A percentile compares a stretch with the other conserved stretches of the same genome.
Conservation (phyloP, 2,888 invertebrate genomes). For the Drosophila yooni region DNA sequence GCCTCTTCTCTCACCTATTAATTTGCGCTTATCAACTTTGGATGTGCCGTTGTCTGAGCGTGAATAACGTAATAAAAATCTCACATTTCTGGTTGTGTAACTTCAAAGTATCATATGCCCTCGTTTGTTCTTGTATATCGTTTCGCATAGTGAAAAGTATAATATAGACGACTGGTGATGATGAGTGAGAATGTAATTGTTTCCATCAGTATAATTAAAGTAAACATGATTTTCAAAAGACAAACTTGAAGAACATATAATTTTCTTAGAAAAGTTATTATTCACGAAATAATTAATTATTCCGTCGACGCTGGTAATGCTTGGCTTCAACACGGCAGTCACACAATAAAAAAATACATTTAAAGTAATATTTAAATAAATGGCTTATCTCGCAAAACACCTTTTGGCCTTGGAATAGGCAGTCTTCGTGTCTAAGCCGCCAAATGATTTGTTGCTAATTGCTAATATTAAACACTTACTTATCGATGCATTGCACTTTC, state of each 20-base stretch:
- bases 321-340: not conserved
- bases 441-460: not conserved
- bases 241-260: not conserved
- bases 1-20: not conserved
- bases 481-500: slow-evolving; percentile 6
- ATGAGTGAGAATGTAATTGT: not conserved
- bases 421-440: not conserved
- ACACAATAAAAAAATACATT: not conserved
- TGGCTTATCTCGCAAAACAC: no score
- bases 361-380: not conserved
- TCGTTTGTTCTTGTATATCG: not conserved
- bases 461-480: not conserved
- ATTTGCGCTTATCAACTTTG: not conserved
- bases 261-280: slow-evolving; percentile 1
- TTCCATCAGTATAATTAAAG: not conserved
- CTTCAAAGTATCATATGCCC: not conserved
- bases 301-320: not conserved
- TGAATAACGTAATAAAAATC: not conserved
- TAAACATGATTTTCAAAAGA: not conserved
- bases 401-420: not conserved
- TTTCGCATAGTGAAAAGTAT: not conserved
- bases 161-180: not conserved
- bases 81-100: not conserved
- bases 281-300: not conserved
- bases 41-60: not conserved